These are phyloP conservation scores for Oxygymnocypris stewartii DNA, from an alignment of 2,113 vertebrate genomes.

Conservation along the genomic window DNA sequence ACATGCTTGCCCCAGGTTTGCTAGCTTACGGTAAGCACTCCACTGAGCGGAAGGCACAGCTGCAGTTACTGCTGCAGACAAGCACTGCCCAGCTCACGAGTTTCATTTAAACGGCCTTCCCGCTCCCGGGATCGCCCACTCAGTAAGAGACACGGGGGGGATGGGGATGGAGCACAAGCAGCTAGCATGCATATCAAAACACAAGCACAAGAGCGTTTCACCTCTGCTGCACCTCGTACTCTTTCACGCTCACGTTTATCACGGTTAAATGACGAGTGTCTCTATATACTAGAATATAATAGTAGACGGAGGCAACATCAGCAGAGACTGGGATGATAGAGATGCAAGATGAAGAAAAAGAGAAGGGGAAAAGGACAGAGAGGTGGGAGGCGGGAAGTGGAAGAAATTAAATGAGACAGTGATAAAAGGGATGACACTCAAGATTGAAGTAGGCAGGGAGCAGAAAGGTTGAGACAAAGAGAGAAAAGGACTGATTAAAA, in stretches of 20 bases:
- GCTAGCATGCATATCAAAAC: slow-evolving; percentile 33
- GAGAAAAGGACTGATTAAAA: background rate
- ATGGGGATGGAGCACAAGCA: slow-evolving; percentile 28
- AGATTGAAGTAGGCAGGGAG: slow-evolving; percentile 1
- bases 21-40: slow-evolving; percentile 64
- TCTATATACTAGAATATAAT: slow-evolving; percentile 56
- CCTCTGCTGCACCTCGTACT: slow-evolving; percentile 14
- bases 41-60: slow-evolving; percentile 40
- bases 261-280: slow-evolving; percentile 45
- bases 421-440: background rate
- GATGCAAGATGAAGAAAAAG: slow-evolving; percentile 18
- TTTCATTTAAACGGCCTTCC: slow-evolving; percentile 77
- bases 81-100: slow-evolving; percentile 66
- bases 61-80: slow-evolving; percentile 65
- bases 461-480: slow-evolving; percentile 14
- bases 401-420: slow-evolving; percentile 34
- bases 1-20: slow-evolving; percentile 75
- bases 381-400: background rate
- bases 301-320: background rate
- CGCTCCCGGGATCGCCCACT: slow-evolving; percentile 55
- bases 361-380: background rate
- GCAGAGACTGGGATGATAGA: background rate
- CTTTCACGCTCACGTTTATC: slow-evolving; percentile 35
- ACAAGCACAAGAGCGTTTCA: slow-evolving; percentile 34
- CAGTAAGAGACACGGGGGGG: slow-evolving; percentile 25